Percentiles rank a stretch among this genome's conserved stretches.
Conservation (phyloP, 2,113 vertebrate species). For the Ornithorhynchus anatinus region DNA sequence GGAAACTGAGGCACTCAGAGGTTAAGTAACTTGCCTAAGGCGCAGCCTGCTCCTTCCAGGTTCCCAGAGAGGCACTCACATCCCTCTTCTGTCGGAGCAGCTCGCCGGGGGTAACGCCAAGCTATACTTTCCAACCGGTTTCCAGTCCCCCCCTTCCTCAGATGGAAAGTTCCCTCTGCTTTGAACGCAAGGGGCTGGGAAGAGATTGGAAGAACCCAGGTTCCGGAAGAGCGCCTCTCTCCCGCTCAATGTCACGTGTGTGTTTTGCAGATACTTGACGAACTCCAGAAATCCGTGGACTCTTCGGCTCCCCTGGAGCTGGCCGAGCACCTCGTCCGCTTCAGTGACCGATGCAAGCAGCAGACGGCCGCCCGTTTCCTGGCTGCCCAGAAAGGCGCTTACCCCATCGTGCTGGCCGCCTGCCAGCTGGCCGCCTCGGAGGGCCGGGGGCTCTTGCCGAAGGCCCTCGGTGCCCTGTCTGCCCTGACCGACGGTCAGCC, state of each 20-base stretch:
- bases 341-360: constrained; percentile 79
- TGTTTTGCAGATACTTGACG: constrained; percentile 75
- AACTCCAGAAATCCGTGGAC: constrained; percentile 66
- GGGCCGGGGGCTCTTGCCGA: constrained; percentile 57
- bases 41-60: too few species aligned
- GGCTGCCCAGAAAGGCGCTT: constrained; percentile 87
- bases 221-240: too few species aligned
- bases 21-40: neutral
- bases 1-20: neutral
- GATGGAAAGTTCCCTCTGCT: neutral
- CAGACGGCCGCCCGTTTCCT: constrained; percentile 82
- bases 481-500: constrained; percentile 88
- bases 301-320: constrained; percentile 5
- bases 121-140: too few species aligned
- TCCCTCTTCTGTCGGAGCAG: neutral
- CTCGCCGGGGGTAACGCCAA: too few species aligned
- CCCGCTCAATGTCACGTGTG: neutral
- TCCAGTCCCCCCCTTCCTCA: too few species aligned
- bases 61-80: too few species aligned
- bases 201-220: neutral
- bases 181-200: neutral
- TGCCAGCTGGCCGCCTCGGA: constrained; percentile 64
- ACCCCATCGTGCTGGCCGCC: constrained; percentile 79
- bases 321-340: constrained; percentile 55
- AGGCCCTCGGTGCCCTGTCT: constrained; percentile 70